Percentiles rank a stretch among this genome's conserved stretches.
phyloP scores from a whole-genome alignment of 2,113 vertebrate genomes.

The Dolichotis patagonum region DNA sequence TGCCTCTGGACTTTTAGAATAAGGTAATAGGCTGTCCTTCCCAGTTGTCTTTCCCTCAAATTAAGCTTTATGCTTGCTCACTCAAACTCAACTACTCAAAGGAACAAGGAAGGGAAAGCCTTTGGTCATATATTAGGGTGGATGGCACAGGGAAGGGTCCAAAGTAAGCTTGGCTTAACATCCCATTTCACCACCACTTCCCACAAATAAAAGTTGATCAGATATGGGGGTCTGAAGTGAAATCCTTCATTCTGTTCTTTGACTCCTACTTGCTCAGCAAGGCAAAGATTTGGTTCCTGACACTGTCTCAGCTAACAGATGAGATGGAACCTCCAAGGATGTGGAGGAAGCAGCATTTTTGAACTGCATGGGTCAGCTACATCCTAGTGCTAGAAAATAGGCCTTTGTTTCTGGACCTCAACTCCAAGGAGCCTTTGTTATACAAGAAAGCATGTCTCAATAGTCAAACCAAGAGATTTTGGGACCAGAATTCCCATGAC shows the following conservation, averaged over 20 bases:
- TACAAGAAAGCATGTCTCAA: not conserved
- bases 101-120: not conserved
- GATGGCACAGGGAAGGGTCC: not conserved
- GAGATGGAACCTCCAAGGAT: not conserved
- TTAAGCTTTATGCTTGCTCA: not conserved
- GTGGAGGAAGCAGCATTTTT: not conserved
- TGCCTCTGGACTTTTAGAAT: not conserved
- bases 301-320: not conserved
- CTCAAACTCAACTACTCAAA: not conserved
- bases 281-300: not conserved
- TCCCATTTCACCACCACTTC: not conserved
- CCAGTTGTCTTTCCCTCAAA: not conserved
- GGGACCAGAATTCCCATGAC: not conserved
- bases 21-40: not conserved
- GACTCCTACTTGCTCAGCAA: not conserved
- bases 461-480: not conserved
- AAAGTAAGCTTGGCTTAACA: not conserved
- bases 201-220: not conserved
- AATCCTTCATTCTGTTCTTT: not conserved
- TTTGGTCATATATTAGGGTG: not conserved
- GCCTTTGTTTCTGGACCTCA: not conserved
- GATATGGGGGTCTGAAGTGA: not conserved
- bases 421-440: no score
- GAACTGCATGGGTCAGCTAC: not conserved
- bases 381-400: not conserved